Evolutionary conservation across 1,140 invertebrate species (phyloP), one percentile per base, ranked within the genome.

Genomic region (Ridgeia piscesae): DNA sequence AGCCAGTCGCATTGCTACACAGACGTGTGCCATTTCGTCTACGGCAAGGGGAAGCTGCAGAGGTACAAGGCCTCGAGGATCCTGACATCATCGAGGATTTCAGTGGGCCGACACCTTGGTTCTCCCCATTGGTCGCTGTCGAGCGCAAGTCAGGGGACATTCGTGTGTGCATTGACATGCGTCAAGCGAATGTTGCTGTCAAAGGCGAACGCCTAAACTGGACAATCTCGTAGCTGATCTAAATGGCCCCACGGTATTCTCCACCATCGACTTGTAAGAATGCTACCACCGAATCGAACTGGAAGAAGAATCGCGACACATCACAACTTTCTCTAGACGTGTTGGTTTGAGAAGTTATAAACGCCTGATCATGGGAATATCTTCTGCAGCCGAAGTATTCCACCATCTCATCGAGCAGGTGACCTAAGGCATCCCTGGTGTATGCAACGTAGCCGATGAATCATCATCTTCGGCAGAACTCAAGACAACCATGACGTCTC

Each of bases 201-300:
- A 50, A 92, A 17, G 58, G 94, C 9, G 94, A 95, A 92, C 91
- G 95, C 90, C 95, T 14, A 95, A 94, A 35, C 93, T 94, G 11
- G 94, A 95, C 91, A 93, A 95, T 35, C 35, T 95, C 0, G 88
- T 94, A 2, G 27, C 91, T 88, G 93, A 94, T 8, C 92, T 94
- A 42, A 94, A 95, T 91, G 94, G 92, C 31, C 91, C 93, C 8
- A 93, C 91, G 89, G 42, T 94, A 9, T 95, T 95, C 91, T 94
- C 93, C 17, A 94, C 94, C 88, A 17, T 95, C 0, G 95, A 95
- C 91, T 91, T 95, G 1, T 93, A 92, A 34, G 34, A 93, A 14
- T 94, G 93, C 17, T 95, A 94, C 91, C 94, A 95, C 91, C 94
- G 95, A 77, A 34, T 95, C 2, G 93, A 94, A 90, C 58, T 95